Base-by-base conservation (phyloP, 2,797 vertebrate genomes). In the Loris lydekkerianus region DNA sequence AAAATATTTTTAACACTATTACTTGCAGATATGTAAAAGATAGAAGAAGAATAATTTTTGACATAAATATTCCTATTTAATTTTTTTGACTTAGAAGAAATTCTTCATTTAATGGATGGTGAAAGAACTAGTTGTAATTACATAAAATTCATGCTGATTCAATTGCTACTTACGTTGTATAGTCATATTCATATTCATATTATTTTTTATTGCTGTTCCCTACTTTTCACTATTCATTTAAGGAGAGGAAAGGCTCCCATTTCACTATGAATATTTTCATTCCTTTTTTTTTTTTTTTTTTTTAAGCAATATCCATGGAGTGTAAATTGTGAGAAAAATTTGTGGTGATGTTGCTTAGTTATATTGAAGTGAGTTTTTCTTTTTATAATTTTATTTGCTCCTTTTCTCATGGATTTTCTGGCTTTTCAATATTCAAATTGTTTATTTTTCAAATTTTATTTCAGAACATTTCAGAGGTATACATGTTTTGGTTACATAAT, bases 111-210 rank as follows among this genome's bases (percentile, higher is more conserved):
- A 67, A 31, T 67, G 6, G n/a, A 95, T 69, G 11, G 15, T 63
- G 10, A 73, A 91, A 93, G 53, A 91, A n/a, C 1, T 81, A 56
- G 11, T 37, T 96, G 92, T 93, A 96, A 77, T 88, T 90, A 87
- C 94, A 89, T 70, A 72, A 96, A 77, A 77, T 63, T 85, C 78
- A 89, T 96, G 86, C 40, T 93, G 89, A 90, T 92, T 94, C 21
- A 75, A 75, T 76, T 84, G 40, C 34, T 88, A 85, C 75, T 92
- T 78, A 61, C 75, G 17, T 73, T 85, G 1, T 43, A 43, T 91
- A 85, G 25, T 5, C 17, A 77, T 53, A 91, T 40, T 91, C 73
- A 93, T 40, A 40, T 40, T 40, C 40, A 40, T 40, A 40, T 40
- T 3, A 40, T 1, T 49, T 78, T 97, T 86, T 31, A 75, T 80